Conservation (phyloP, 2,113 vertebrate genomes). For the Glaucidium brasilianum region DNA sequence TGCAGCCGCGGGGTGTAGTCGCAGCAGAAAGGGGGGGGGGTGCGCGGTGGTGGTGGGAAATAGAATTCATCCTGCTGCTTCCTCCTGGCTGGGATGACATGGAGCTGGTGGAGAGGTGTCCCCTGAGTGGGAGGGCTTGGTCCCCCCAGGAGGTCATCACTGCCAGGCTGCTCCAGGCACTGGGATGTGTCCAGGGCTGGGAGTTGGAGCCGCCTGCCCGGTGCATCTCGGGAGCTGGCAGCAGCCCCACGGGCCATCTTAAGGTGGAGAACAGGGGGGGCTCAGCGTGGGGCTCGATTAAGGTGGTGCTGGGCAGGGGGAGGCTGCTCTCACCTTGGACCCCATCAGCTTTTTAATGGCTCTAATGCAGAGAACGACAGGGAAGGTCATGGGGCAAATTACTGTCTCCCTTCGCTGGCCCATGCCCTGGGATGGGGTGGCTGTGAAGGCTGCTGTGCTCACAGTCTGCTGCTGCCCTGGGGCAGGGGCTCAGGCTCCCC, state of each 20-base stretch:
- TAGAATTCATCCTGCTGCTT: not conserved
- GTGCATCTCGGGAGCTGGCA: constrained; percentile 39
- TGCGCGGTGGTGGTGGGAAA: accelerated
- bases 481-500: not conserved
- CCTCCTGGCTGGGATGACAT: not conserved
- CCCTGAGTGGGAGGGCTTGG: no score
- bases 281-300: not conserved
- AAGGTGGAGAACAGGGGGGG: not conserved
- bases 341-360: not conserved
- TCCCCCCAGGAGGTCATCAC: not conserved
- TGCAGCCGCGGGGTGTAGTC: not conserved
- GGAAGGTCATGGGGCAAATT: not conserved
- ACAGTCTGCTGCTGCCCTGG: not conserved
- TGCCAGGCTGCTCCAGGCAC: constrained; percentile 54
- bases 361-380: accelerated
- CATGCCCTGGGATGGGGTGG: not conserved
- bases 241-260: not conserved
- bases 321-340: not conserved
- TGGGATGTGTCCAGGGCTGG: not conserved
- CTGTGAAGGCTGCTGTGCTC: not conserved
- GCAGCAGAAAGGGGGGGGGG: not conserved
- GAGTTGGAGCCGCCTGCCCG: not conserved
- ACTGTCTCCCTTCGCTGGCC: accelerated
- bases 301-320: not conserved
- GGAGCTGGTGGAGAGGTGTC: not conserved